Conservation (phyloP, 2,888 invertebrate species). For the Cryptosula pallasiana region DNA sequence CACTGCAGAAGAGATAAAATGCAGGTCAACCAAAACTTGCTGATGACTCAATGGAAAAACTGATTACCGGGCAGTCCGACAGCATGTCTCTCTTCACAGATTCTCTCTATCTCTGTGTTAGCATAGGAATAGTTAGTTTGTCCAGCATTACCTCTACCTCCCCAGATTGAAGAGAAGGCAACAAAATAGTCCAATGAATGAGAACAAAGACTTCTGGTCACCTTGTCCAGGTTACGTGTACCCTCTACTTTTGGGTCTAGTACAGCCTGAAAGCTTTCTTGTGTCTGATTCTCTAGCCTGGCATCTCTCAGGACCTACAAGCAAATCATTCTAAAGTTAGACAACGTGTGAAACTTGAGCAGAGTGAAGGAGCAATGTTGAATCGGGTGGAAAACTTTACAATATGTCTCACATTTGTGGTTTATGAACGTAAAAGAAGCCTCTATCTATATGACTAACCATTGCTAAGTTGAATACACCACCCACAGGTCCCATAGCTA, state of each 20-base stretch:
- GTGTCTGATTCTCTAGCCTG: background rate
- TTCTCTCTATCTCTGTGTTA: slow-evolving; percentile 24
- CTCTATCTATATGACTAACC: too few species aligned
- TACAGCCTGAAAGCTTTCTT: background rate
- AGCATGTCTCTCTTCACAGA: slow-evolving; percentile 42
- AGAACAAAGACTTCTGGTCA: slow-evolving; percentile 70
- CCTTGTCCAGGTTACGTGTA: slow-evolving; percentile 71
- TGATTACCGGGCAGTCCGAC: slow-evolving; percentile 67
- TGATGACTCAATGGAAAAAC: background rate
- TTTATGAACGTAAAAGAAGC: too few species aligned
- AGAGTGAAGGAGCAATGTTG: too few species aligned
- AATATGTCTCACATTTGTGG: too few species aligned
- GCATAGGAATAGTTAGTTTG: slow-evolving; percentile 25
- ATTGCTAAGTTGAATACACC: slow-evolving; percentile 25
- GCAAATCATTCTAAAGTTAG: too few species aligned
- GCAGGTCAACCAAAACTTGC: too few species aligned
- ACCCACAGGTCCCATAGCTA: slow-evolving; percentile 15
- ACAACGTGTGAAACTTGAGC: too few species aligned
- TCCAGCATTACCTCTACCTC: slow-evolving; percentile 18
- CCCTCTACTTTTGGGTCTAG: slow-evolving; percentile 70
- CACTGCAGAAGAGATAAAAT: background rate
- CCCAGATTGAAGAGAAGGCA: slow-evolving; percentile 3
- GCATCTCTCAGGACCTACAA: slow-evolving; percentile 20
- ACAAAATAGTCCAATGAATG: slow-evolving; percentile 43
- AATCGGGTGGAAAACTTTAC: too few species aligned